These are phyloP conservation scores for Gallinago stenura DNA, from an alignment of 2,797 vertebrate genomes.

Conservation along the genomic window DNA sequence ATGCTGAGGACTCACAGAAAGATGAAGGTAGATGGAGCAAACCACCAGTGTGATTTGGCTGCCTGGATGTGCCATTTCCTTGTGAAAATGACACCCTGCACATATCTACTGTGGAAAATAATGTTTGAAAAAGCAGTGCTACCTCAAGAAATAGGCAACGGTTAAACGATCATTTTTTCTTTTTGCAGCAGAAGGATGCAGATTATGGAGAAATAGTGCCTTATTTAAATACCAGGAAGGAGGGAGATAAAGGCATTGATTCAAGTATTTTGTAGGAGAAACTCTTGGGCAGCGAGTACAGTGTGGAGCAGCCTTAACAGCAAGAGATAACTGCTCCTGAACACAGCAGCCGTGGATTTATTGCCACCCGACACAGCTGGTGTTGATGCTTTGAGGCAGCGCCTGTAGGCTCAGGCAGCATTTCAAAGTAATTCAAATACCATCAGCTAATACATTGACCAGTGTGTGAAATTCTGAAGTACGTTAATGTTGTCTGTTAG, in stretches of 20 bases:
- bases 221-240: not conserved
- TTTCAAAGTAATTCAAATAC: constrained; percentile 9
- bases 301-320: not conserved
- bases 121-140: not conserved
- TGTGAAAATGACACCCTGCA: not conserved
- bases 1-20: not conserved
- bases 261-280: not conserved
- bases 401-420: not conserved
- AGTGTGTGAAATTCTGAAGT: not conserved
- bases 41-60: not conserved
- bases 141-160: not conserved
- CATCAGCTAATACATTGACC: not conserved
- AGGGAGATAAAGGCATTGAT: not conserved
- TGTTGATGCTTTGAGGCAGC: constrained; percentile 5
- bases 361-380: not conserved
- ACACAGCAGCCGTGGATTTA: not conserved
- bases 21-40: not conserved
- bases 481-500: not conserved
- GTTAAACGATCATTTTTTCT: not conserved
- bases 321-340: not conserved
- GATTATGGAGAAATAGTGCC: not conserved
- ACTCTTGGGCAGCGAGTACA: not conserved
- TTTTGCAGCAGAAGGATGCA: not conserved
- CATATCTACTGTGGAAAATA: not conserved
- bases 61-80: not conserved